These are phyloP conservation scores for Aethina tumida DNA, from an alignment of 1,140 invertebrate genomes.

Conservation along the genomic window DNA sequence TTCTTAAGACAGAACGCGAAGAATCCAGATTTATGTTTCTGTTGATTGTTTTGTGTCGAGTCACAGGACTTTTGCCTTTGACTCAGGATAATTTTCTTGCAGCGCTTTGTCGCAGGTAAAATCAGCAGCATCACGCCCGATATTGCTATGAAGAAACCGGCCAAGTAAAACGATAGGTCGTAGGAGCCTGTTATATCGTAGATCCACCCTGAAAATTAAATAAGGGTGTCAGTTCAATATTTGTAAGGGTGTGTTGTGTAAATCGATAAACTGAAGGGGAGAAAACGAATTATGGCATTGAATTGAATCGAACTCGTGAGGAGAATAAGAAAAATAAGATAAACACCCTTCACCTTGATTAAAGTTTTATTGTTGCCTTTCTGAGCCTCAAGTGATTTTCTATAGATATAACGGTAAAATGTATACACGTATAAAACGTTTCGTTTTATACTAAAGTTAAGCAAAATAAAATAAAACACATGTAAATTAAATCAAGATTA, in stretches of 20 bases:
- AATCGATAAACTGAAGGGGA: not conserved
- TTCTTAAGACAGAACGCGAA: constrained; percentile 33
- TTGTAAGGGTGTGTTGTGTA: not conserved
- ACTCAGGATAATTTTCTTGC: constrained; percentile 28
- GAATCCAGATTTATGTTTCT: constrained; percentile 16
- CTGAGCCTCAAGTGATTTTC: no score
- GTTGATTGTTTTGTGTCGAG: constrained; percentile 12
- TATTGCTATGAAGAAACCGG: constrained; percentile 73
- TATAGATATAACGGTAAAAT: not conserved
- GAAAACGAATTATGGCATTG: not conserved
- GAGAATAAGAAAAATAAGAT: no score
- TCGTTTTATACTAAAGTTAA: not conserved
- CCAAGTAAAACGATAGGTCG: constrained; percentile 76
- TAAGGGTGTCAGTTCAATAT: constrained; percentile 1
- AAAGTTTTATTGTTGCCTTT: no score
- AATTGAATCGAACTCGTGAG: no score
- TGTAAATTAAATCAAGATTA: constrained; percentile 27
- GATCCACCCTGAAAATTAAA: constrained; percentile 58
- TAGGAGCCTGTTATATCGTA: constrained; percentile 70
- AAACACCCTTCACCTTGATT: no score
- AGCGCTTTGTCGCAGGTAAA: constrained; percentile 46
- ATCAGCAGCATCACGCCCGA: constrained; percentile 71
- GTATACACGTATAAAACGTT: not conserved
- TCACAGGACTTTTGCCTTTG: constrained; percentile 32
- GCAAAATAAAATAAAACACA: not conserved